Evolutionary conservation across 2,797 vertebrate species (phyloP).

Genomic region (Bufotes viridis): DNA sequence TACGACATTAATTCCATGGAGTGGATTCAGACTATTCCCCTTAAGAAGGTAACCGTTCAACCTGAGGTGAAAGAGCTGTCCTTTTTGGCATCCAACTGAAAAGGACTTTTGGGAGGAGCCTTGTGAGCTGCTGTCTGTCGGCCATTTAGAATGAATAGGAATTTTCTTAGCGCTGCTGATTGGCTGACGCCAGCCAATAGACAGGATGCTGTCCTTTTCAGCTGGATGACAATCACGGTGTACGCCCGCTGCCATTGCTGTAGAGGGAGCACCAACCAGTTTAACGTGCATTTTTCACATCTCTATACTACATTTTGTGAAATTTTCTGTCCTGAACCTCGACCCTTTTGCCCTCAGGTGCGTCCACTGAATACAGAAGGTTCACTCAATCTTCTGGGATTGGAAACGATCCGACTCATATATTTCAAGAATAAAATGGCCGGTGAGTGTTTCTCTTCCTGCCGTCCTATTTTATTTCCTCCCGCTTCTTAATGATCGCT

Average conservation of each 20-base stretch:
- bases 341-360: constrained; percentile 74
- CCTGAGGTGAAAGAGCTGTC: neutral
- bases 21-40: constrained; percentile 97
- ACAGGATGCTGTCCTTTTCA: neutral
- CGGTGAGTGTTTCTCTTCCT: constrained; percentile 76
- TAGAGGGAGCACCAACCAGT: no score
- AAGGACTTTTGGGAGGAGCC: neutral
- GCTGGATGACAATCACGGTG: neutral
- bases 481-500: no score
- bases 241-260: neutral
- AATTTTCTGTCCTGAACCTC: neutral
- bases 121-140: neutral
- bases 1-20: constrained; percentile 99
- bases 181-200: neutral
- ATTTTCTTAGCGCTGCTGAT: neutral
- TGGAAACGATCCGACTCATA: constrained; percentile 95
- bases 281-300: no score
- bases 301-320: no score
- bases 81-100: neutral
- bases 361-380: constrained; percentile 94
- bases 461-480: no score
- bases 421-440: constrained; percentile 99
- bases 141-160: neutral
- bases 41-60: constrained; percentile 87
- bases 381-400: constrained; percentile 92